phyloP scores from a whole-genome alignment of 2,888 invertebrate genomes.

The Asteroscopus sphinx region DNA sequence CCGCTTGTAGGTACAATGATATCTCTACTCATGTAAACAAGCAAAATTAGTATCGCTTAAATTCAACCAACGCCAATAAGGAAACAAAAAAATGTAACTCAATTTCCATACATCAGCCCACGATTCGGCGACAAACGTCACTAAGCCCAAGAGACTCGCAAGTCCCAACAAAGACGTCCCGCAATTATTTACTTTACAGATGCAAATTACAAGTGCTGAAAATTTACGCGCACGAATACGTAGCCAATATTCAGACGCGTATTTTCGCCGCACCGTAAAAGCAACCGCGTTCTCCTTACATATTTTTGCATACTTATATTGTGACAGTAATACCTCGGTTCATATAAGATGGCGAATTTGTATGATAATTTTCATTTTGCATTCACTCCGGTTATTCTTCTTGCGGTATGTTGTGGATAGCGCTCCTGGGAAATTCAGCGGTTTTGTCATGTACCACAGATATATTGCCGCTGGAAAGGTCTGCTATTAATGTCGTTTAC shows the following conservation, averaged over 20 bases:
- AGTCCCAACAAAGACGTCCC: conserved; percentile 59
- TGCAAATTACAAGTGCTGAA: conserved; percentile 73
- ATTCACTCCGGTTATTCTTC: conserved; percentile 86
- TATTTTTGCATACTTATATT: conserved; percentile 87
- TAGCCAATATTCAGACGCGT: conserved; percentile 69
- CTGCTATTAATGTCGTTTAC: conserved; percentile 42
- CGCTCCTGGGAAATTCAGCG: conserved; percentile 86
- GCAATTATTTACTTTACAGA: conserved; percentile 79
- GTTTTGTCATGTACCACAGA: conserved; percentile 71
- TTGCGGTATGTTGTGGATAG: conserved; percentile 84
- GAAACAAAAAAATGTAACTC: conserved; percentile 32
- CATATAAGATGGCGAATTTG: conserved; percentile 87
- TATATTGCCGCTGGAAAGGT: conserved; percentile 52
- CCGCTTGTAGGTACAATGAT: too few species aligned
- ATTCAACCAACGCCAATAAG: not conserved
- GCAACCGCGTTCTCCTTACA: conserved; percentile 78
- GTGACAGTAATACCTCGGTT: conserved; percentile 81
- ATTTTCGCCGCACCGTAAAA: conserved; percentile 78
- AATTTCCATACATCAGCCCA: conserved; percentile 49
- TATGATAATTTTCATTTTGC: conserved; percentile 90
- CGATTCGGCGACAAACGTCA: conserved; percentile 29
- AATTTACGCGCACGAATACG: conserved; percentile 73
- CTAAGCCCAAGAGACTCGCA: conserved; percentile 47
- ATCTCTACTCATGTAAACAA: too few species aligned
- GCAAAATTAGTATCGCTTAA: too few species aligned